Base-by-base conservation (phyloP, 2,797 vertebrate genomes). In the Lagodon rhomboides region DNA sequence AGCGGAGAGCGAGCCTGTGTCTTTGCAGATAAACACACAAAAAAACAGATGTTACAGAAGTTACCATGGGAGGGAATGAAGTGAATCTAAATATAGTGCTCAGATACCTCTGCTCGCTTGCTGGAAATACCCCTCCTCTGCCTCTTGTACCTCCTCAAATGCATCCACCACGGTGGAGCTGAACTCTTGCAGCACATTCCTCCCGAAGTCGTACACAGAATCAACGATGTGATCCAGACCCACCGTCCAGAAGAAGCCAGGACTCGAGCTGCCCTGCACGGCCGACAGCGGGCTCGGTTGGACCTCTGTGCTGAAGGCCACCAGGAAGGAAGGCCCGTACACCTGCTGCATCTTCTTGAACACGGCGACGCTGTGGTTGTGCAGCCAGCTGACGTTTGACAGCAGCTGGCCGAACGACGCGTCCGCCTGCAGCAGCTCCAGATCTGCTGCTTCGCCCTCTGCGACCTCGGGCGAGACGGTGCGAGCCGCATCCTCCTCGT, bases 281-380 rank as follows among this genome's bases (percentile, higher is more conserved):
- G 89, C 81, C 7, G 90, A 77, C 78, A 71, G 72, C 56, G 88
- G 79, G 56, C 86, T 83, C 5, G 85, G 56, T 1, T 93, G 92
- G 63, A 90, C 59, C 54, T 95, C 92, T 20, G 94, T 87, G 72
- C 88, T 90, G 71, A 96, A 96, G 73, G 93, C 93, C 0, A 15
- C 86, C 54, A 94, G 92, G 87, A 97, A 96, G 73, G 94, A 85
- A 27, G 90, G 86, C 54, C 96, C 96, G 27, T 96, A 95, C 73
- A 91, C 88, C 71, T 92, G 89, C 60, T 93, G 95, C 92, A 96
- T 95, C 78, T 79, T 92, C 84, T 80, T 94, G 79, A 95, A 95
- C 85, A 96, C 83, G 5, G 56, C 10, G 9, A 93, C 41, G 72
- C 95, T 96, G 69, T 74, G 94, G 68, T 96, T 91, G 83, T 96